Evolutionary conservation across 2,888 invertebrate genomes (phyloP), one percentile per base, ranked within the genome.

Genomic region (Microplitis deprimator): DNA sequence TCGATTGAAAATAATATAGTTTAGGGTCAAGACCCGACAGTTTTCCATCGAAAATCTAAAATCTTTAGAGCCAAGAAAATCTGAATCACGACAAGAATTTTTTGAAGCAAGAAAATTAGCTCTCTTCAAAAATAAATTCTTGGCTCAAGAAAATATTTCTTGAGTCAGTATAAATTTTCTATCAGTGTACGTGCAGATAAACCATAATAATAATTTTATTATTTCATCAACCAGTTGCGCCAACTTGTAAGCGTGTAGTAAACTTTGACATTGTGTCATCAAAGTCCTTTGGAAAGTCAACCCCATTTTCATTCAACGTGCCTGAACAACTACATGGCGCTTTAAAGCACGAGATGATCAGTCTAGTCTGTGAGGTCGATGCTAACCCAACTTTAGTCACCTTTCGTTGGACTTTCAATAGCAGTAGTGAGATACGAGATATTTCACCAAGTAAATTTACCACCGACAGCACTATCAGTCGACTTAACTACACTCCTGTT

Each of bases 331-430:
- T 96, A 65, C 94, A 95, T 86, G 97, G 97, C 0, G 96, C 96
- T 68, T 91, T 97, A 83, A 96, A 96, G 90, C 96, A 96, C 89
- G 97, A 97, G 91, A 96, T 96, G 16, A 94, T 96, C 79, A 93
- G 94, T 68, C 90, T 96, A 79, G 94, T 95, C 86, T 97, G 97
- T 89, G 95, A 95, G 79, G 96, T 97, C 79, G 96, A 96, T 86
- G 94, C 97, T 82, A 96, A 96, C 87, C 97, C 97, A 7, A 94
- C 96, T 5, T 93, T 95, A 70, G 94, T 94, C 82, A 93, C 94
- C 85, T 97, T 97, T 91, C 95, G 95, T 85, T 97, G 97, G 97
- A 96, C 96, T 80, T 96, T 97, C 92, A 97, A 97, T 91, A 96
- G 96, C 89, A 96, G 96, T 76, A 96, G 96, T 16, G 96, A 96